Evolutionary conservation across 2,113 vertebrate genomes (phyloP).

Genomic region (Egretta garzetta): DNA sequence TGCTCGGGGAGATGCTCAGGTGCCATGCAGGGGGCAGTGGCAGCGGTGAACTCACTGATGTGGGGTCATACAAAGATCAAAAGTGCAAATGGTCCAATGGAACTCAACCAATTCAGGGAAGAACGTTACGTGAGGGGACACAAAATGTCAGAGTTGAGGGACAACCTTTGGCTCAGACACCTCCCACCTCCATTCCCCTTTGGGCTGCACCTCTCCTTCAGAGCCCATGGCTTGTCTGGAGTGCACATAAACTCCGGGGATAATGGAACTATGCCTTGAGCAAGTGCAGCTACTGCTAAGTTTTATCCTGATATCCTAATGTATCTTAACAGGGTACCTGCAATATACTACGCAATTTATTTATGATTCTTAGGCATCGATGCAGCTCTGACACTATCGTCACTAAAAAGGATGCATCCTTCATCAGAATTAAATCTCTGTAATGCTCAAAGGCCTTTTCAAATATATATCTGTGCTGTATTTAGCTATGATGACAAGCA

Average conservation of each 20-base stretch:
- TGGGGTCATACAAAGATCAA: background rate
- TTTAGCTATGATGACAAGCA: background rate
- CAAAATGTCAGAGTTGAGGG: background rate
- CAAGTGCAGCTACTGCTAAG: background rate
- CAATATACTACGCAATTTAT: background rate
- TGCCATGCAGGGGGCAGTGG: background rate
- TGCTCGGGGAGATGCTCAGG: background rate
- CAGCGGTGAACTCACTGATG: accelerated
- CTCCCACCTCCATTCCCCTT: background rate
- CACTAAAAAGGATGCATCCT: background rate
- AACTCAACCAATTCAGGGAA: background rate
- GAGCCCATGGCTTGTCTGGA: background rate
- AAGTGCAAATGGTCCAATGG: background rate
- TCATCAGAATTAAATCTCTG: background rate
- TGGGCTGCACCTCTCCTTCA: background rate
- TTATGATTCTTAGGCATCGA: background rate
- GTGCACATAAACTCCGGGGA: background rate
- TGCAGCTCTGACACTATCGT: background rate
- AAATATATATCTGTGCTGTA: background rate
- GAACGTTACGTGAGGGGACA: accelerated
- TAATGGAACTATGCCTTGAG: background rate
- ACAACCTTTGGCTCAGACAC: background rate
- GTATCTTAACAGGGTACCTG: background rate
- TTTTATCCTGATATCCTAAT: background rate
- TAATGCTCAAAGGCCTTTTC: background rate